phyloP scores from a whole-genome alignment of 1,140 invertebrate species.

The Sitophilus oryzae region DNA sequence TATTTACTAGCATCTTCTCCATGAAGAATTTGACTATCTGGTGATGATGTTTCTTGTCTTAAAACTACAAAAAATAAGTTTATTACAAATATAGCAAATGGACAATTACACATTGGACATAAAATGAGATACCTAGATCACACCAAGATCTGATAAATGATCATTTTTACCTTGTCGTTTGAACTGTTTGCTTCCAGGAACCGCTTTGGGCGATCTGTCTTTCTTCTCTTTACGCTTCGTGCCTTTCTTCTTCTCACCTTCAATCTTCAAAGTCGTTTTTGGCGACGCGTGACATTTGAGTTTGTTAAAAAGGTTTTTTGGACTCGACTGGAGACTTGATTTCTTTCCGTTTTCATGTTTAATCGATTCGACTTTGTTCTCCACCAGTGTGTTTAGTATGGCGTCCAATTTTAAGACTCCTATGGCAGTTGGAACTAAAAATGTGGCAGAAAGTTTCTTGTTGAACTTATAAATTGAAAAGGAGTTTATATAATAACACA shows the following conservation, averaged over 20 bases:
- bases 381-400: constrained; percentile 57
- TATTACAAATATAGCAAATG: not conserved
- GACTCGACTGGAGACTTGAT: constrained; percentile 37
- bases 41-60: constrained; percentile 25
- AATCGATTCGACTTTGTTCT: constrained; percentile 51
- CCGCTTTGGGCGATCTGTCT: not conserved
- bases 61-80: constrained; percentile 16
- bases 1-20: constrained; percentile 1
- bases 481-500: too few species aligned
- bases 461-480: too few species aligned
- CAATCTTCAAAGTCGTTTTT: constrained; percentile 21
- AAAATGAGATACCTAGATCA: too few species aligned
- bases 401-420: constrained; percentile 59
- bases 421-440: constrained; percentile 25
- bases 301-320: constrained; percentile 36
- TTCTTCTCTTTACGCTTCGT: constrained; percentile 8
- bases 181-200: constrained; percentile 12
- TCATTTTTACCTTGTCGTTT: constrained; percentile 16
- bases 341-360: constrained; percentile 35
- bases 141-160: too few species aligned
- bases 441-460: too few species aligned
- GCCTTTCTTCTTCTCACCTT: constrained; percentile 13
- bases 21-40: constrained; percentile 17
- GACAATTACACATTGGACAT: too few species aligned
- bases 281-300: constrained; percentile 35